A percentile compares a stretch with the other conserved stretches of the same genome.
Conservation (phyloP, 2,797 vertebrate species). For the Chrosomus eos region DNA sequence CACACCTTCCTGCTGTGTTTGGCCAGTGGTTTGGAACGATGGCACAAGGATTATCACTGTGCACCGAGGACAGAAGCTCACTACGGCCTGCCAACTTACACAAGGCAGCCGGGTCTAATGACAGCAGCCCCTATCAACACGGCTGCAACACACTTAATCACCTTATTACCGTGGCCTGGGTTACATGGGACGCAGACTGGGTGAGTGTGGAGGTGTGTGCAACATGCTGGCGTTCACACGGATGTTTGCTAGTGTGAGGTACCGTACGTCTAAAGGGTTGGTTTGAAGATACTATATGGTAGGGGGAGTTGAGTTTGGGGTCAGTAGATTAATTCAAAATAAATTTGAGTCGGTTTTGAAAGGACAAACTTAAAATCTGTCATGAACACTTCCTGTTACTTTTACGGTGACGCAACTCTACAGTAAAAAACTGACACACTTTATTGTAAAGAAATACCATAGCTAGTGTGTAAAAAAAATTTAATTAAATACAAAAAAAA, state of each 20-base stretch:
- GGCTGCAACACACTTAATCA: constrained; percentile 61
- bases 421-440: not conserved
- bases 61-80: constrained; percentile 41
- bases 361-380: not conserved
- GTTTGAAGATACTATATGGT: constrained; percentile 8
- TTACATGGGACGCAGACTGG: constrained; percentile 39
- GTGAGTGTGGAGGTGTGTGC: constrained; percentile 44
- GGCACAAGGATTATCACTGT: constrained; percentile 50
- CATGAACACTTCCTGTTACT: not conserved
- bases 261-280: constrained; percentile 13
- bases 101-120: constrained; percentile 53
- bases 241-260: constrained; percentile 37
- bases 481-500: not conserved
- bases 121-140: constrained; percentile 66
- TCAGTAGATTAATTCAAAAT: constrained; percentile 4
- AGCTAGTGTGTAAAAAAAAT: not conserved
- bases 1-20: constrained; percentile 60
- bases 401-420: not conserved
- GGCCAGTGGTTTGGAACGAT: constrained; percentile 64
- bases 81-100: constrained; percentile 56
- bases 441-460: not conserved
- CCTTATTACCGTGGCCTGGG: constrained; percentile 47
- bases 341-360: not conserved
- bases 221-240: constrained; percentile 50
- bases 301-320: constrained; percentile 1